phyloP scores from a whole-genome alignment of 2,888 invertebrate genomes.

The Girardia tigrina region DNA sequence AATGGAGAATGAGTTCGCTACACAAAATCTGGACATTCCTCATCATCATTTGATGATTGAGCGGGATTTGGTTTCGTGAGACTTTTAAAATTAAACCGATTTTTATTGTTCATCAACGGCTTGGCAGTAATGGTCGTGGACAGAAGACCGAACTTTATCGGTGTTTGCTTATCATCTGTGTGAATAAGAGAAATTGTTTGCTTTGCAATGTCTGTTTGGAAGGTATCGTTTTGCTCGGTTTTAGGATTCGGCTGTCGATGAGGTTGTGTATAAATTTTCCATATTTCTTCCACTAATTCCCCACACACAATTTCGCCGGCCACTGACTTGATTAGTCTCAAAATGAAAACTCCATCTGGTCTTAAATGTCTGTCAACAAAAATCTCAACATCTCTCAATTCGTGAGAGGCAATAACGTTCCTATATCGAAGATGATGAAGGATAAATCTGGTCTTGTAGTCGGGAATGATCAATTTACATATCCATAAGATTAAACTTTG shows the following conservation, averaged over 20 bases:
- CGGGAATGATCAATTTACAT: constrained; percentile 44
- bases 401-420: constrained; percentile 27
- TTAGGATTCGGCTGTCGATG: neutral
- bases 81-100: neutral
- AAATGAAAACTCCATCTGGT: constrained; percentile 38
- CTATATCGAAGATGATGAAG: constrained; percentile 36
- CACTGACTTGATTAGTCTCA: constrained; percentile 37
- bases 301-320: constrained; percentile 37
- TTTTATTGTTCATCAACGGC: neutral
- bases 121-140: neutral
- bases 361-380: constrained; percentile 37
- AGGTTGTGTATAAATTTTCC: constrained; percentile 28
- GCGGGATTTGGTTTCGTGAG: neutral
- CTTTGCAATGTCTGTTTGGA: neutral
- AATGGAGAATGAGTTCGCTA: too few species aligned
- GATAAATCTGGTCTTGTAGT: constrained; percentile 40
- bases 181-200: neutral
- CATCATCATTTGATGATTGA: neutral
- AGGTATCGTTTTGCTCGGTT: neutral
- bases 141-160: neutral
- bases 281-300: constrained; percentile 29
- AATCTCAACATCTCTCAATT: constrained; percentile 31
- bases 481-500: constrained; percentile 51
- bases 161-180: neutral
- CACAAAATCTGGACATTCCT: too few species aligned